Evolutionary conservation across 2,797 vertebrate genomes (phyloP).

Genomic region (Prionace glauca): DNA sequence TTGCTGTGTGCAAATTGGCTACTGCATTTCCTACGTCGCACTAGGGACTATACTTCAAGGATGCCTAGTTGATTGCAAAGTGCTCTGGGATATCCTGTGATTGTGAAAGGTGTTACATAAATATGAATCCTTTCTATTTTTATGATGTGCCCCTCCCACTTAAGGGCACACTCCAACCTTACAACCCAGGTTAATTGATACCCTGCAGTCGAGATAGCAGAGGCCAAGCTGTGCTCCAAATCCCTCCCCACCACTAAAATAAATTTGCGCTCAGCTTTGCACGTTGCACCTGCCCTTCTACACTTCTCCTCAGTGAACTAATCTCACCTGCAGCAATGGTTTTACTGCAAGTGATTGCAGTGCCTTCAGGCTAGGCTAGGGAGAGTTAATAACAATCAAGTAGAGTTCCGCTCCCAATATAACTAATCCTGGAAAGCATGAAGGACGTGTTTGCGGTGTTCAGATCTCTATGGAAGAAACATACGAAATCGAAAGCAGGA

Average conservation of each 20-base stretch:
- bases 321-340: not conserved
- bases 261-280: not conserved
- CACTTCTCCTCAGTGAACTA: not conserved
- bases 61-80: not conserved
- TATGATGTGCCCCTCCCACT: not conserved
- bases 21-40: not conserved
- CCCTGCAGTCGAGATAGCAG: not conserved
- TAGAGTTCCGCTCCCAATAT: not conserved
- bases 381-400: not conserved
- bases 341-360: not conserved
- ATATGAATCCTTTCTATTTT: not conserved
- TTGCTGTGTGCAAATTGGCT: too few species aligned
- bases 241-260: too few species aligned
- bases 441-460: not conserved
- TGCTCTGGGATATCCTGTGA: not conserved
- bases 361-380: not conserved
- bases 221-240: not conserved
- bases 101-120: not conserved
- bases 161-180: not conserved
- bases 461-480: too few species aligned
- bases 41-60: not conserved
- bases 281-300: not conserved
- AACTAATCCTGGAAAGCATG: too few species aligned
- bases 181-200: not conserved
- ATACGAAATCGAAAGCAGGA: too few species aligned